Evolutionary conservation across 1,140 invertebrate genomes (phyloP), one percentile per base, ranked within the genome.

Genomic region (Agrypnia vestita): DNA sequence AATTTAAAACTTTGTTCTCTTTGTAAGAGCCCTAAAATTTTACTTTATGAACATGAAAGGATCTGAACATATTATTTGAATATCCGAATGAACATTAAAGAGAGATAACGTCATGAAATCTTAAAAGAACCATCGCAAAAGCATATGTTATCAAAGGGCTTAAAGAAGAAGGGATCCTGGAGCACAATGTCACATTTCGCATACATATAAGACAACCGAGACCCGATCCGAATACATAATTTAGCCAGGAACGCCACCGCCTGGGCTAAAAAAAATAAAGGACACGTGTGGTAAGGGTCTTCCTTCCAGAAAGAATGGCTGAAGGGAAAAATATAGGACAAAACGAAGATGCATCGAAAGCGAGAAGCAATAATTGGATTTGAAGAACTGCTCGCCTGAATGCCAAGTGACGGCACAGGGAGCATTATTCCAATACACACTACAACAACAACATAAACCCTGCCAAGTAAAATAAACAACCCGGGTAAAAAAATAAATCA

Each of bases 281-380:
- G 49, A 55, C 76, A 78, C 76, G 76, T 78, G 76, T 78, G 76
- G 61, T 35, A 69, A 55, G 76, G 61, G 61, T n/a, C 62, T 35
- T 53, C 46, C 15, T 62, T 47, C 74, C 44, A 56, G 74, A 62
- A 62, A 76, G 74, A 62, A 62, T 49, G 44, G 56, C 62, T 55
- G 47, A n/a, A 56, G 61, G 64, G 76, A 80, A 80, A 80, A 83
- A 83, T 83, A 79, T 83, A 79, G 82, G 82, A 77, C 82, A 80
- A 80, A 80, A 75, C 72, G 82, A 83, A 83, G 82, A 83, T 80
- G 82, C 82, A 83, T 76, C 72, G 76, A 83, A 83, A 83, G 82
- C 79, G 79, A 83, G 79, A 79, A 73, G 79, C 82, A 83, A 83
- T 83, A 83, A 83, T 83, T 83, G 82, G 82, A 83, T 83, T 83